Evolutionary conservation across 2,113 vertebrate species (phyloP).

Genomic region (Elachura formosa): DNA sequence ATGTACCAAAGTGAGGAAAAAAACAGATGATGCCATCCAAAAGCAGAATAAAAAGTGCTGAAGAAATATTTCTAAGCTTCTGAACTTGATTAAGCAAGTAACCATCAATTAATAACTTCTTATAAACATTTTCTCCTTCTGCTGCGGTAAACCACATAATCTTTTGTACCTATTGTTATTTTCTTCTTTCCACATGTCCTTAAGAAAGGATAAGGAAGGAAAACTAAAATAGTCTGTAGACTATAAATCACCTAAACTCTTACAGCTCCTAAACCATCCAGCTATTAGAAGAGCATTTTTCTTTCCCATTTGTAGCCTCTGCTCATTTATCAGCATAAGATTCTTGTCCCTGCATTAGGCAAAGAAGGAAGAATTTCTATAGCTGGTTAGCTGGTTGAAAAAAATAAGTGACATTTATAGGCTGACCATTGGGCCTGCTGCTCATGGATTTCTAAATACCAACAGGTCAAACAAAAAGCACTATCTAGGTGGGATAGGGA

Average conservation of each 20-base stretch:
- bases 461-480: not conserved
- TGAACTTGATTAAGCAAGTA: not conserved
- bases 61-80: not conserved
- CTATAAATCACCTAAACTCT: not conserved
- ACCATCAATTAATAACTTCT: not conserved
- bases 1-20: not conserved
- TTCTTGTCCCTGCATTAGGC: not conserved
- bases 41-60: not conserved
- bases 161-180: not conserved
- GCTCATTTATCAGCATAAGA: not conserved
- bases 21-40: not conserved
- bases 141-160: not conserved
- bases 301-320: not conserved
- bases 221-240: not conserved
- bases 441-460: not conserved
- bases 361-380: not conserved
- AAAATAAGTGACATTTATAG: not conserved
- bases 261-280: not conserved
- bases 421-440: not conserved
- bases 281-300: not conserved
- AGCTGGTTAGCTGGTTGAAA: rapidly evolving
- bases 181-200: not conserved
- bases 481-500: not conserved
- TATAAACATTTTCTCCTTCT: not conserved
- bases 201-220: not conserved